A percentile compares a stretch with the other conserved stretches of the same genome.
These are phyloP conservation scores for Hemaris fuciformis DNA, from an alignment of 2,888 invertebrate genomes.

Conservation along the genomic window DNA sequence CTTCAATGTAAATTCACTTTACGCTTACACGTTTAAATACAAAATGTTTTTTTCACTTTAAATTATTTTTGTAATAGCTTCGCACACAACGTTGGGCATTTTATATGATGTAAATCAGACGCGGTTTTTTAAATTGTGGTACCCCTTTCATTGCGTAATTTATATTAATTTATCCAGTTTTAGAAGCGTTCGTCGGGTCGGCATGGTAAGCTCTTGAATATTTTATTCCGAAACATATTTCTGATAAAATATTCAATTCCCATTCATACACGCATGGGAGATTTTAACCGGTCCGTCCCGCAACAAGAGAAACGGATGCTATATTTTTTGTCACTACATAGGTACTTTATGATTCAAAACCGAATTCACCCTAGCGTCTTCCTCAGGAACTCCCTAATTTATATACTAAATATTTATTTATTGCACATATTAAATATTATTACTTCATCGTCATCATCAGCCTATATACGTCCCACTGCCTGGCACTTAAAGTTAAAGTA, in stretches of 20 bases:
- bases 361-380: background rate
- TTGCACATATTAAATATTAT: too few species aligned
- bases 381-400: background rate
- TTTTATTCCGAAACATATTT: background rate
- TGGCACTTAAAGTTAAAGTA: too few species aligned
- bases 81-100: background rate
- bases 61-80: background rate
- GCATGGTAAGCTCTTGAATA: background rate
- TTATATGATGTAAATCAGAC: background rate
- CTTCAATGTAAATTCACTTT: slow-evolving; percentile 4
- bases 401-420: too few species aligned
- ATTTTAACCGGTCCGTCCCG: background rate
- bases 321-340: background rate
- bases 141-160: background rate
- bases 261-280: slow-evolving; percentile 1
- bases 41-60: background rate
- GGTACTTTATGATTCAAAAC: background rate
- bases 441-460: too few species aligned
- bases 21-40: slow-evolving; percentile 6
- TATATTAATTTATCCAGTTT: background rate
- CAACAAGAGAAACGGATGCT: slow-evolving; percentile 2
- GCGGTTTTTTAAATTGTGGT: background rate
- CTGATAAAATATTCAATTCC: slow-evolving; percentile 1
- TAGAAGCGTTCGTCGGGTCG: background rate
- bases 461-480: too few species aligned